Conservation (phyloP, 2,113 vertebrate species). For the Lonchura striata region DNA sequence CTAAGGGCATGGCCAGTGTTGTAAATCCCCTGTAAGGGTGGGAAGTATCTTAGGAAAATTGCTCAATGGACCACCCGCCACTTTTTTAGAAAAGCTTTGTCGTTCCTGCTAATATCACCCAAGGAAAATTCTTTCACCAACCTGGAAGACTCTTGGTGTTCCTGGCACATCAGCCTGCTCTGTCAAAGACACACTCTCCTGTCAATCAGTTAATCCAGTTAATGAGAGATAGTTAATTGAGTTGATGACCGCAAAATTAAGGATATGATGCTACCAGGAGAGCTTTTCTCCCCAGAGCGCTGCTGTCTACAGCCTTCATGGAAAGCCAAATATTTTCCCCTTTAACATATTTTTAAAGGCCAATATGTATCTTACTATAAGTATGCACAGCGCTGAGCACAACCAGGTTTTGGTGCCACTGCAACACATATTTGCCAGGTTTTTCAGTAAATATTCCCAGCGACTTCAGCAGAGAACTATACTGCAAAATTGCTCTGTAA, state of each 20-base stretch:
- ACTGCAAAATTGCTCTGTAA: background rate
- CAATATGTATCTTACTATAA: background rate
- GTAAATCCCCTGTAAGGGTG: background rate
- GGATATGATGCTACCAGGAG: background rate
- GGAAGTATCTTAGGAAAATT: background rate
- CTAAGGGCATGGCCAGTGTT: background rate
- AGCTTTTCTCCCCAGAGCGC: background rate
- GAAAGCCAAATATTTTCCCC: background rate
- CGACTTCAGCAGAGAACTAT: background rate
- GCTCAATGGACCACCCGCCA: accelerated
- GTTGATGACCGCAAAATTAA: background rate
- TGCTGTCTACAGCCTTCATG: background rate
- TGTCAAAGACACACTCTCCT: background rate
- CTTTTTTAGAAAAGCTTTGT: background rate
- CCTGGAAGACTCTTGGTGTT: background rate
- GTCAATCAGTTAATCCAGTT: background rate
- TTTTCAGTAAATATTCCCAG: background rate
- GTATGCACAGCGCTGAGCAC: background rate
- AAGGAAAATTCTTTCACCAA: background rate
- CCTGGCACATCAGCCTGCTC: background rate
- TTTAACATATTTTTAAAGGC: background rate
- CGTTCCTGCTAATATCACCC: background rate
- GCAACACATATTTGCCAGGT: background rate
- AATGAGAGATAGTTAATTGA: background rate
- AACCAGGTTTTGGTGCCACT: background rate